Base-by-base conservation (phyloP, 2,797 vertebrate genomes). In the Pipistrellus kuhlii region DNA sequence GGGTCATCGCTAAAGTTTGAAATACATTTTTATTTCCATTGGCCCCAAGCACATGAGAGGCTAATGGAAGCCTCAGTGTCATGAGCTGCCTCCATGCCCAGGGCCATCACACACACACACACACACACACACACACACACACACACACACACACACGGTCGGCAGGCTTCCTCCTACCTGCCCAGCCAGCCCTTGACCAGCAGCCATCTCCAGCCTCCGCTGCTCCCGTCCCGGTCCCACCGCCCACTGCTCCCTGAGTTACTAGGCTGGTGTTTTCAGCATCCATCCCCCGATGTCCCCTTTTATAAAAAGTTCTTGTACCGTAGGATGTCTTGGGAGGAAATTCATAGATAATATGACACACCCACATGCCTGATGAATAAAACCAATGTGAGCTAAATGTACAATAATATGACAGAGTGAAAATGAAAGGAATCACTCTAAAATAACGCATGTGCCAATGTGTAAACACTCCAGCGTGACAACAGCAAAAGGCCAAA, bases 391-490 rank as follows among this genome's bases (percentile, higher is more conserved):
- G n/a, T 92, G 53, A 80, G 25, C 46, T 78, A 48, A 53, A 57
- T 72, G 7, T 72, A n/a, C n/a, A n/a, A n/a, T n/a, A 86, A 69
- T 83, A 9, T 55, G 75, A 75, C 78, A 35, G 23, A 85, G 66
- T 94, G 57, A 83, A 92, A 93, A 88, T 73, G 4, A 83, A 95
- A 82, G 6, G 8, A 48, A 86, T 92, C 75, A 38, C 78, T 85
- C n/a, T 75, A 86, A 85, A 95, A 75, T 83, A 71, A 35, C 82
- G 73, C 38, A 20, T 32, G 46, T 32, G 62, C 11, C 4, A 25
- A 1, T 18, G 17, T 57, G n/a, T 69, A 82, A 85, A 35, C 71
- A 25, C 35, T 59, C 73, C 44, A 35, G 51, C 41, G 14, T 20
- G 41, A 55, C 3, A 66, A 17, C 7, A 85, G 14, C 55, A 44